These are phyloP conservation scores for Latrodectus elegans DNA, from an alignment of 2,888 invertebrate species.

Conservation along the genomic window DNA sequence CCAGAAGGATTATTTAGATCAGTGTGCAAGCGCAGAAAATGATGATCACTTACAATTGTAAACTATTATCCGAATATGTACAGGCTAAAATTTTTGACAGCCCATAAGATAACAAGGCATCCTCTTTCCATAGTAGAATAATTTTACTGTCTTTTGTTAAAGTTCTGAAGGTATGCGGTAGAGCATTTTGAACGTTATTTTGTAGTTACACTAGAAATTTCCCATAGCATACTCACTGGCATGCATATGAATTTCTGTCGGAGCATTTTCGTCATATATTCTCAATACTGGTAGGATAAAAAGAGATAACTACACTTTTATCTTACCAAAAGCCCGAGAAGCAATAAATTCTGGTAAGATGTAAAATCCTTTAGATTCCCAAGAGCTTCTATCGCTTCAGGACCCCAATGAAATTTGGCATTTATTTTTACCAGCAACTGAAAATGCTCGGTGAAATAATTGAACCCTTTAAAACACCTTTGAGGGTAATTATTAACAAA, in stretches of 20 bases:
- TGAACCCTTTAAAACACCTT: constrained; percentile 3
- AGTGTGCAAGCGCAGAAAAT: constrained; percentile 76
- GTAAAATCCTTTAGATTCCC: constrained; percentile 43
- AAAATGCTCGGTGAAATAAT: constrained; percentile 32
- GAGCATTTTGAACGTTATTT: constrained; percentile 53
- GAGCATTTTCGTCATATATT: constrained; percentile 70
- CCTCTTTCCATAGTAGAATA: constrained; percentile 75
- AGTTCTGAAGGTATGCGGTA: constrained; percentile 70
- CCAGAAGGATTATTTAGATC: constrained; percentile 75
- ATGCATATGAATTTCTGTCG: constrained; percentile 71
- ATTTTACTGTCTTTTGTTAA: constrained; percentile 73
- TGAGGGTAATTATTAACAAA: no score
- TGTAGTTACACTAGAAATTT: constrained; percentile 71
- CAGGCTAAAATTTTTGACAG: constrained; percentile 74
- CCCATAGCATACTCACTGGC: constrained; percentile 70
- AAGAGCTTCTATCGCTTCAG: not conserved
- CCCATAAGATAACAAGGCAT: constrained; percentile 74
- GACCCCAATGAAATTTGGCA: constrained; percentile 29
- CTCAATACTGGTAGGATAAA: no score
- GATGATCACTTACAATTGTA: constrained; percentile 76
- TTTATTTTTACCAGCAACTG: constrained; percentile 20
- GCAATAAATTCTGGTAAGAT: no score
- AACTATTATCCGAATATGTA: constrained; percentile 75
- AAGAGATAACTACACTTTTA: no score
- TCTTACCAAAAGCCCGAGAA: no score